Conservation (phyloP, 1,140 invertebrate genomes). For the Papilio xuthus region DNA sequence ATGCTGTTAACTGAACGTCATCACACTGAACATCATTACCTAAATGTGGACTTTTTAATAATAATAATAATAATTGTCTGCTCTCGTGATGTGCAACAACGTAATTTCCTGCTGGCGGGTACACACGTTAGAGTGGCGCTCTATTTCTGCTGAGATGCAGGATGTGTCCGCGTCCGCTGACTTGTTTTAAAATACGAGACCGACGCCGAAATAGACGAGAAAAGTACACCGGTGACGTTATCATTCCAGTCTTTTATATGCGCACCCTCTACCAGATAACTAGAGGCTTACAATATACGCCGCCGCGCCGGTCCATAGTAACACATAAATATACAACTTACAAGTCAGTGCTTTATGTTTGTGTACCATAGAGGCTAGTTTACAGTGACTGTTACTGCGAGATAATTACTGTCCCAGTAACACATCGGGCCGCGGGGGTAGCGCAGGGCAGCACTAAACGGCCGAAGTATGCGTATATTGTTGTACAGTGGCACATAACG, state of each 20-base stretch:
- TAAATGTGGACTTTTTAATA: neutral
- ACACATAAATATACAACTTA: neutral
- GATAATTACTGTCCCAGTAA: neutral
- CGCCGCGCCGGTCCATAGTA: too few species aligned
- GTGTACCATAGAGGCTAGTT: neutral
- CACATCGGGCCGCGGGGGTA: neutral
- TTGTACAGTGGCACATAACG: neutral
- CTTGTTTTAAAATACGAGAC: neutral
- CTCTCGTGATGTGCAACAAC: neutral
- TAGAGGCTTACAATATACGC: neutral
- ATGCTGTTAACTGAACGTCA: too few species aligned
- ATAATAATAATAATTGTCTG: too few species aligned
- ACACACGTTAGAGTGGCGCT: neutral
- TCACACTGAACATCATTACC: neutral
- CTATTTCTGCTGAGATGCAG: slow-evolving; percentile 23
- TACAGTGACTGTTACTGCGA: neutral
- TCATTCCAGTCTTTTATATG: neutral
- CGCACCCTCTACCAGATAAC: neutral
- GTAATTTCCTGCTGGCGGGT: neutral
- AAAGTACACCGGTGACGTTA: neutral
- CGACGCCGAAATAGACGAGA: slow-evolving; percentile 8
- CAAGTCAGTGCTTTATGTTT: neutral
- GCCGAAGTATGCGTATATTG: neutral
- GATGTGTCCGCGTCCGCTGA: neutral
- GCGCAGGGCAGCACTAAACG: neutral